These are phyloP conservation scores for Synergus laeviventris DNA, from an alignment of 2,888 invertebrate species.

Conservation along the genomic window DNA sequence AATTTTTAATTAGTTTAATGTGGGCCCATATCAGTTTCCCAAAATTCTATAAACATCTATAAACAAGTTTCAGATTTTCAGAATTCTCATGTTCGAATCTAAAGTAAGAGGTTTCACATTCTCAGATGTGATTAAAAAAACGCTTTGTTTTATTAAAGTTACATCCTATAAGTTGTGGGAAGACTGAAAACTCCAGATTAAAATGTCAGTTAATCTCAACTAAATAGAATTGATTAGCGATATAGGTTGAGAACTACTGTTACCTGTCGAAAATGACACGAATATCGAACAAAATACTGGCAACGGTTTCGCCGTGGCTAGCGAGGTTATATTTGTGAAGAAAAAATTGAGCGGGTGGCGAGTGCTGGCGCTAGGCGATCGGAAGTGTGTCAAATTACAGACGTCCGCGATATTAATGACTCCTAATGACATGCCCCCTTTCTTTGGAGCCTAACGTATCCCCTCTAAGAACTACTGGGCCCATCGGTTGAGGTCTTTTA, in stretches of 20 bases:
- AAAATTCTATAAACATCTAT: too few relatives aligned
- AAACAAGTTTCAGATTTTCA: too few relatives aligned
- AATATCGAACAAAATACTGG: slow-evolving; percentile 43
- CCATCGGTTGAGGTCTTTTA: slow-evolving; percentile 49
- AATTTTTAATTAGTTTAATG: too few relatives aligned
- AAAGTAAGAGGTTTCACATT: not conserved
- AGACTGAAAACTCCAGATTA: too few relatives aligned
- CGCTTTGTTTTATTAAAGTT: too few relatives aligned
- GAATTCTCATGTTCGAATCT: not conserved
- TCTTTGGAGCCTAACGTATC: slow-evolving; percentile 47
- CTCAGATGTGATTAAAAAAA: not conserved
- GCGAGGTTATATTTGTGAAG: slow-evolving; percentile 23
- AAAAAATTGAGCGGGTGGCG: slow-evolving; percentile 61
- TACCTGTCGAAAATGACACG: slow-evolving; percentile 51
- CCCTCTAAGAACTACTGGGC: slow-evolving; percentile 41
- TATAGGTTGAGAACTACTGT: slow-evolving; percentile 10
- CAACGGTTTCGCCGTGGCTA: slow-evolving; percentile 13
- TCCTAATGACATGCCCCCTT: slow-evolving; percentile 73
- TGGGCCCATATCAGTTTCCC: too few relatives aligned
- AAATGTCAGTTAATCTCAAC: too few relatives aligned
- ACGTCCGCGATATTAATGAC: slow-evolving; percentile 74
- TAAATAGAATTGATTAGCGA: not conserved
- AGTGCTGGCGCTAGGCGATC: slow-evolving; percentile 73
- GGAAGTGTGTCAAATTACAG: slow-evolving; percentile 76
- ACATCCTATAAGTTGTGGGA: too few relatives aligned